Conservation (phyloP, 2,888 invertebrate species). For the Drosophila incognita region DNA sequence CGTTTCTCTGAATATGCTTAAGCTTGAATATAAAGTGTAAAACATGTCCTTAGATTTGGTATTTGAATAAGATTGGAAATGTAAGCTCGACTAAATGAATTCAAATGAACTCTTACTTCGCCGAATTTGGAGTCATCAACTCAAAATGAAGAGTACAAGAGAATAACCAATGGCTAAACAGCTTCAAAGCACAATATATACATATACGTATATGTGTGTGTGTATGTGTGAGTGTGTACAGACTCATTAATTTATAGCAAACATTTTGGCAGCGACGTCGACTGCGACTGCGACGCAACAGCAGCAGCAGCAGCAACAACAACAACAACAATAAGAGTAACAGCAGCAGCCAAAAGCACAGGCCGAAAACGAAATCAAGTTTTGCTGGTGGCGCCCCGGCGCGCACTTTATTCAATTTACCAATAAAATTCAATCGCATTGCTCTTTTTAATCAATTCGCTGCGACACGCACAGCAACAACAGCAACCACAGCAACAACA, state of each 20-base stretch:
- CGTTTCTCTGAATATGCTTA: background rate
- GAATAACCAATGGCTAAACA: constrained; percentile 31
- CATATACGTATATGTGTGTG: background rate
- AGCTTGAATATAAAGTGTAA: background rate
- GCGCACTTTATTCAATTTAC: constrained; percentile 83
- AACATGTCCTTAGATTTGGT: background rate
- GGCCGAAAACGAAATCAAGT: constrained; percentile 47
- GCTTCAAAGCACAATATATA: constrained; percentile 1
- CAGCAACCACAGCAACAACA: constrained; percentile 25
- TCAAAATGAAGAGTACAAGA: background rate
- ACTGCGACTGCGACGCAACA: constrained; percentile 32
- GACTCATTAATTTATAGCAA: constrained; percentile 54
- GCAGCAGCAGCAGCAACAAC: constrained; percentile 10
- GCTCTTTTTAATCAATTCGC: constrained; percentile 84
- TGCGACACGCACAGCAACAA: constrained; percentile 51
- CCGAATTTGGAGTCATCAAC: background rate
- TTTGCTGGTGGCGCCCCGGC: constrained; percentile 47
- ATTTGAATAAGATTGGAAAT: background rate
- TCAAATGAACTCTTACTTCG: background rate
- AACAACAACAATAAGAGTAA: constrained; percentile 1
- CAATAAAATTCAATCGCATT: constrained; percentile 84
- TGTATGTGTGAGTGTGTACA: constrained; percentile 10
- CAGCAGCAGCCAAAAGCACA: background rate
- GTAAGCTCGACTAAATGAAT: background rate
- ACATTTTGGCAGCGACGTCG: constrained; percentile 47